Evolutionary conservation across 2,113 vertebrate genomes (phyloP), one percentile per base, ranked within the genome.

Genomic region (Eubucco bourcierii): DNA sequence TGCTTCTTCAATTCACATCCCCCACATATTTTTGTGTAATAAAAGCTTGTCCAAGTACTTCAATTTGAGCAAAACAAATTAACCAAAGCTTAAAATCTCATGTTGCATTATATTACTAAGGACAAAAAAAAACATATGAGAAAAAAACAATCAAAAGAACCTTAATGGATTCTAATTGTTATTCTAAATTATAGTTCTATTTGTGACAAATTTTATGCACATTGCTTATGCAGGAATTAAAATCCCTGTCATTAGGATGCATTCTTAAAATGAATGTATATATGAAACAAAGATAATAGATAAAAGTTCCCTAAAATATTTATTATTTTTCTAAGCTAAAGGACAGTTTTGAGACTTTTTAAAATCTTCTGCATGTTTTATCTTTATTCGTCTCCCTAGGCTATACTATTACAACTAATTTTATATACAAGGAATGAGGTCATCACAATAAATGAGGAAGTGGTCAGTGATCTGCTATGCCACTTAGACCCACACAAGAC

Each of bases 171-270:
- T 76, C 44, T 74, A 94, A 90, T 82, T 87, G 21, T 55, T 90
- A 77, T 83, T 90, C 50, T 73, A 83, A 93, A 93, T 91, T 94
- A 88, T 66, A 64, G 29, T n/a, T 73, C 27, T 58, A 60, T 77
- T 91, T 91, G 56, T 82, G 58, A 71, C 33, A 92, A 83, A 59
- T 17, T 64, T 92, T 88, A 84, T 70, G 58, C 31, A 29, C 7
- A 78, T 61, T 94, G 39, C n/a, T 88, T 90, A 87, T 63, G 39
- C 11, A 78, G 72, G 93, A 95, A 87, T 87, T 89, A 90, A 91
- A 90, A 84, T 66, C 34, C 7, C 27, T 66, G 11, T 55, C 52
- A 60, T 87, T 74, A 89, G 29, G 23, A 87, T 61, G 37, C 12
- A 60, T 47, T 37, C 56, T 73, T 47, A 67, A 29, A 80, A 81